phyloP scores from a whole-genome alignment of 2,888 invertebrate genomes.

The Lycia hirtaria region DNA sequence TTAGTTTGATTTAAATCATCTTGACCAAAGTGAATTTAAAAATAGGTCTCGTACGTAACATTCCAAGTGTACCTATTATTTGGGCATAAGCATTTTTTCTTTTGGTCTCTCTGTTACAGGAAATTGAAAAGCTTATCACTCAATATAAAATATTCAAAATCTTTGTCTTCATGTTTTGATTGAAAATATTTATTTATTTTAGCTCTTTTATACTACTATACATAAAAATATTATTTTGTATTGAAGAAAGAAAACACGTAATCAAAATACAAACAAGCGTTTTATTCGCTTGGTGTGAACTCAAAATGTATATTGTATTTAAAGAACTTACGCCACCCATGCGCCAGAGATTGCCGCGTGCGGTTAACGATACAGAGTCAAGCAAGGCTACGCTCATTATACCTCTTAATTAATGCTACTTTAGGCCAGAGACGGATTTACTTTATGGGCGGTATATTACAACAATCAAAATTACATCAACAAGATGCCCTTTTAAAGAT shows the following conservation, averaged over 20 bases:
- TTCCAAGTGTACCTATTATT: too few relatives aligned
- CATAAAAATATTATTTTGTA: not conserved
- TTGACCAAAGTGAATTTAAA: too few relatives aligned
- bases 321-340: not conserved
- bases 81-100: too few relatives aligned
- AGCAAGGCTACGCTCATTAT: not conserved
- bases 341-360: slow-evolving; percentile 2
- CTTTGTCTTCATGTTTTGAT: too few relatives aligned
- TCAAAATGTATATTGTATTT: not conserved
- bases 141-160: too few relatives aligned
- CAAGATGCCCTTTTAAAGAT: too few relatives aligned
- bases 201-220: not conserved
- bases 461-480: not conserved
- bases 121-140: too few relatives aligned
- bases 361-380: not conserved
- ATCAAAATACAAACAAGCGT: not conserved
- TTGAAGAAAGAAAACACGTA: not conserved
- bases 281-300: not conserved
- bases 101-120: too few relatives aligned
- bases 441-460: not conserved
- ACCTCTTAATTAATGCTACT: not conserved
- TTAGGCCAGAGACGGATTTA: not conserved
- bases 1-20: too few relatives aligned
- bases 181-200: too few relatives aligned
- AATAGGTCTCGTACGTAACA: too few relatives aligned